Base-by-base conservation (phyloP, 2,797 vertebrate species). In the Fringilla coelebs region DNA sequence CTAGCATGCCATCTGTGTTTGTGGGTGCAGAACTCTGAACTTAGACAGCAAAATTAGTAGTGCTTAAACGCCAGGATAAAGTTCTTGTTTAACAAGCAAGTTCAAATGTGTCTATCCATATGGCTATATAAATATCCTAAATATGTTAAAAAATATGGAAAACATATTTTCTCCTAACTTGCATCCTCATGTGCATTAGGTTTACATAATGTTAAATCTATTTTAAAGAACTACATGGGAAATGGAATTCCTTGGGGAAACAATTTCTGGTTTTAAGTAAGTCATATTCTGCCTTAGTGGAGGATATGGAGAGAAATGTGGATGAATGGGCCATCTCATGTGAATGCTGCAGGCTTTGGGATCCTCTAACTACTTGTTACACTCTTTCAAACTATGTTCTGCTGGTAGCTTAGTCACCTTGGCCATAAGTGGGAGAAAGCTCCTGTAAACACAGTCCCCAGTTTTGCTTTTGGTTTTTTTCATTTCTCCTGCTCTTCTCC, bases 291-390 rank as follows among this genome's bases (percentile, higher is more conserved):
- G 11, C 12, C 10, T 58, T 45, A n/a, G 34, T n/a, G 11, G n/a
- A n/a, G n/a, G n/a, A n/a, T n/a, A 8, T 6, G 6, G 20, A 54
- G 76, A 49, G n/a, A 54, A 89, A 3, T 5, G 31, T 41, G 46
- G 7, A 2, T 74, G 29, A 57, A 26, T 7, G 28, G 29, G 31
- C 31, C 21, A 51, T 40, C 15, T 66, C 40, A 34, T 75, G 29
- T 58, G 62, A 17, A 9, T 16, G 7, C 40, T 92, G 20, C 29
- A 16, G 19, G 4, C 52, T 72, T 61, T 41, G 66, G 24, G n/a
- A 29, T n/a, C 41, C 22, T 1, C 0, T 36, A 31, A 24, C 20
- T 62, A 3, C 17, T 54, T 18, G 6, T 61, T 61, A 10, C 0
- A 2, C 5, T 28, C 17, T 49, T 90, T 17, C 7, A 74, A 10